Base-by-base conservation (phyloP, 2,113 vertebrate species). In the Ctenodactylus gundi region DNA sequence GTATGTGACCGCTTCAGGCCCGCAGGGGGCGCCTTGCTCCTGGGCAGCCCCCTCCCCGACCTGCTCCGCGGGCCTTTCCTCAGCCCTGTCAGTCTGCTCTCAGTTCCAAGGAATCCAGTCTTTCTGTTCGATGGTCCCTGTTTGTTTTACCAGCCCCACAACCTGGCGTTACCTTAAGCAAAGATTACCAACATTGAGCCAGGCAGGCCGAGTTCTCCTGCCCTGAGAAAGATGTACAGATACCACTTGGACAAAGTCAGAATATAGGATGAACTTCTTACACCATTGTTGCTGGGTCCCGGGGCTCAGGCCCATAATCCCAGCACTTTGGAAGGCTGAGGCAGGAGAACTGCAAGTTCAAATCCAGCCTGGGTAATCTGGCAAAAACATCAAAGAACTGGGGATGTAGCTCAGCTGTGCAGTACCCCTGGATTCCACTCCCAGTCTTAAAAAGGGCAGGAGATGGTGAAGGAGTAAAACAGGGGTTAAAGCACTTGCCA, bases 241-340 rank as follows among this genome's bases (percentile, higher is more conserved):
- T 60, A 81, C 70, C 62, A 7, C 46, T 72, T 12, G n/a, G 36
- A 41, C 68, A 29, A 55, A 39, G 4, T 3, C 15, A 67, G 36
- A n/a, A 70, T 23, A 1, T 0, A 25, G 25, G 1, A 3, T 0
- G 21, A 7, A 34, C 7, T 41, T 49, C 2, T 4, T 27, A 17
- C 1, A 9, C 17, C 29, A 8, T 4, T 39, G 23, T 31, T 7
- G 18, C 27, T 49, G 44, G 72, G 49, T 3, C 7, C 3, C 7
- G 44, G 46, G 72, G 44, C 72, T 46, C 70, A 73, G 7, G 6
- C 72, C 15, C 31, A 75, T 49, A 49, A 75, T 20, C 44, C 39
- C 39, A 75, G 27, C 27, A 46, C 4, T 75, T 49, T 31, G 41
- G 29, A 44, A 46, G n/a, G 6, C 15, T 34, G 34, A 75, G 27